A percentile compares a stretch with the other conserved stretches of the same genome.
These are phyloP conservation scores for Martes flavigula DNA, from an alignment of 2,797 vertebrate genomes.

Conservation along the genomic window DNA sequence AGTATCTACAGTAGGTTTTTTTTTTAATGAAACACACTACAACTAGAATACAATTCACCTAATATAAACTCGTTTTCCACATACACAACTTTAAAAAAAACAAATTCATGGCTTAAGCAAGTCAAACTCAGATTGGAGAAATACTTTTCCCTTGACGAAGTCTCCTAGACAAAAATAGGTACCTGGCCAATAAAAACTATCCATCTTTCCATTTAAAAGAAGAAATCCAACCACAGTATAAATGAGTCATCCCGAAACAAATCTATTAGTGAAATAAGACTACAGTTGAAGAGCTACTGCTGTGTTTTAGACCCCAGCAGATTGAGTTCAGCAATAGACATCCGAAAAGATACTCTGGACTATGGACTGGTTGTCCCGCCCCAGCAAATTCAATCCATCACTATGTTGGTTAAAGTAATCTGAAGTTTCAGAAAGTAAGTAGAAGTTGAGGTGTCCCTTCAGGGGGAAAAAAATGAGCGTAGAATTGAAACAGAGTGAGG, in stretches of 20 bases:
- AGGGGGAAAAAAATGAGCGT: not conserved
- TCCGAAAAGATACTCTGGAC: not conserved
- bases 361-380: not conserved
- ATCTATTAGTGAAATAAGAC: not conserved
- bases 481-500: not conserved
- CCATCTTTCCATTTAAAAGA: constrained; percentile 20
- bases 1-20: not conserved
- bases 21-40: not conserved
- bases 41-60: not conserved
- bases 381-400: not conserved
- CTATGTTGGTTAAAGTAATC: not conserved
- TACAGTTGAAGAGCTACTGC: not conserved
- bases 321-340: not conserved
- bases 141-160: not conserved
- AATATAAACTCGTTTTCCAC: not conserved
- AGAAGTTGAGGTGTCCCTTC: not conserved
- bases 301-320: not conserved
- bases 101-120: not conserved
- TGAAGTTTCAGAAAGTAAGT: not conserved
- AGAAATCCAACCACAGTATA: not conserved
- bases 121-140: not conserved
- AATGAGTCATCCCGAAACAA: not conserved
- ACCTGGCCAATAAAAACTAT: not conserved
- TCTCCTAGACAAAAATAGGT: not conserved
- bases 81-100: not conserved